Evolutionary conservation across 2,797 vertebrate species (phyloP).

Genomic region (Xiphorhynchus erythropygius): DNA sequence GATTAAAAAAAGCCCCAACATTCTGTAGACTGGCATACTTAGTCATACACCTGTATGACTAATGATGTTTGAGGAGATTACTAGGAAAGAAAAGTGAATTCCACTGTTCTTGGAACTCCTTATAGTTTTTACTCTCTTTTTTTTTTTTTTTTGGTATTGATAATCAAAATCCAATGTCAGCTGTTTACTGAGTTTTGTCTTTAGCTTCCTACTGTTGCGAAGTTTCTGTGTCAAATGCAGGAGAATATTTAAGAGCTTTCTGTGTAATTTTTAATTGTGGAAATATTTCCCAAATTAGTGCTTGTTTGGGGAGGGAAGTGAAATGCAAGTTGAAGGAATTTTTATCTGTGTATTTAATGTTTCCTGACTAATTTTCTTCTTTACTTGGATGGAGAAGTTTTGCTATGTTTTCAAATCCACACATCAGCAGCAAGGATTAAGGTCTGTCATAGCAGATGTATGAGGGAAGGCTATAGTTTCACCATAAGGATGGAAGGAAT

Average conservation of each 20-base stretch:
- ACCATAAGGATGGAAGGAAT: background rate
- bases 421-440: background rate
- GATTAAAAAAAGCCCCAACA: background rate
- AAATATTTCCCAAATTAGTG: background rate
- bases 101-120: background rate
- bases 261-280: background rate
- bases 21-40: background rate
- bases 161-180: background rate
- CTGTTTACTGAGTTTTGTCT: background rate
- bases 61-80: background rate
- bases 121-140: background rate
- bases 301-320: background rate
- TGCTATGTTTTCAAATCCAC: background rate
- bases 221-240: background rate
- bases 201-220: background rate
- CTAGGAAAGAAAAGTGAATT: background rate
- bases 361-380: background rate
- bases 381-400: background rate
- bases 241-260: background rate
- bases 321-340: background rate
- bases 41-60: background rate
- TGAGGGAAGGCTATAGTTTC: constrained; percentile 16
- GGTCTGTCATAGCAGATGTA: background rate
- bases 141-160: background rate
- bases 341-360: background rate